Percentiles rank a stretch among this genome's conserved stretches.
Conservation (phyloP, 2,888 invertebrate species). For the Campoletis raptor region DNA sequence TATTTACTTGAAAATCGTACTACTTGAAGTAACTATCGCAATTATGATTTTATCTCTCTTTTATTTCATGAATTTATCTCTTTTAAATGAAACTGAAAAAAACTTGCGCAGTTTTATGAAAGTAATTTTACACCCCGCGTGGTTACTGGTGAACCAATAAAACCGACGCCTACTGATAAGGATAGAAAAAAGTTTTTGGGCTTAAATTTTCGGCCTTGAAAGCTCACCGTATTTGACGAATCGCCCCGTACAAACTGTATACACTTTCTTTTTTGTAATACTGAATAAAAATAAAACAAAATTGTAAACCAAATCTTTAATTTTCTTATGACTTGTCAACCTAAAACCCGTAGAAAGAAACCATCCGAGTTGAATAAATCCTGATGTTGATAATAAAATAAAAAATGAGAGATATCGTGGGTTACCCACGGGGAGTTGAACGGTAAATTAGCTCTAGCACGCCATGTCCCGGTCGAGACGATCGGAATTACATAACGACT, state of each 20-base stretch:
- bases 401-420: no score
- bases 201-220: neutral
- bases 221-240: neutral
- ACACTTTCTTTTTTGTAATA: constrained; percentile 24
- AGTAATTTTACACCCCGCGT: neutral
- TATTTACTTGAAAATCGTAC: neutral
- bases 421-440: no score
- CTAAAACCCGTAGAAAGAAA: neutral
- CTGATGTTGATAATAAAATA: neutral
- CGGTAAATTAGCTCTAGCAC: no score
- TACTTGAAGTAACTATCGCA: neutral
- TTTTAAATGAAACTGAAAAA: neutral
- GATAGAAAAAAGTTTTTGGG: neutral
- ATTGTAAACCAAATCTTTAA: neutral
- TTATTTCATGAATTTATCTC: neutral
- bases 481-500: no score
- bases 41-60: neutral
- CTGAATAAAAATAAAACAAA: constrained; percentile 23
- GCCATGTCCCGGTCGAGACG: no score
- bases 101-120: constrained; percentile 2
- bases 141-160: neutral
- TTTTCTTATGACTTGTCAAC: neutral
- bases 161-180: neutral
- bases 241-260: constrained; percentile 6
- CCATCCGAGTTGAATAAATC: neutral